phyloP scores from a whole-genome alignment of 2,797 vertebrate species.

The Molossus molossus region DNA sequence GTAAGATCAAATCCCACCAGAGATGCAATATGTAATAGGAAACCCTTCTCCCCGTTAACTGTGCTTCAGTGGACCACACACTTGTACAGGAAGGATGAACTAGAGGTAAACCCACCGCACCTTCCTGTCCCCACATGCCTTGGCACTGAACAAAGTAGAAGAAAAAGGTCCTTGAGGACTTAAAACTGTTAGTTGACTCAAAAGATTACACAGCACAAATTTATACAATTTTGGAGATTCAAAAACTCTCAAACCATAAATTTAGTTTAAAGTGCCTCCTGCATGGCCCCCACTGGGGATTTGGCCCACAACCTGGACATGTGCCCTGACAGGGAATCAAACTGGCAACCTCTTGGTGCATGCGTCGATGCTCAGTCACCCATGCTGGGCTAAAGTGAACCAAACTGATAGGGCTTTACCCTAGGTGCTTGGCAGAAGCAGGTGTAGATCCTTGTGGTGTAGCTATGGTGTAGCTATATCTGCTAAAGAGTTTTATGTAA shows the following conservation, averaged over 20 bases:
- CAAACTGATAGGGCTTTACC: not conserved
- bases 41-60: not conserved
- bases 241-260: not conserved
- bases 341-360: no score
- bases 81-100: not conserved
- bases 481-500: not conserved
- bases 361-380: no score
- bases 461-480: not conserved
- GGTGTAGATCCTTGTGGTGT: not conserved
- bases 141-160: not conserved
- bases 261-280: not conserved
- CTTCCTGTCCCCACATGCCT: not conserved
- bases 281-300: no score
- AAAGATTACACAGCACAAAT: not conserved
- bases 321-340: no score
- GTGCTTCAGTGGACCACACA: not conserved
- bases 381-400: no score
- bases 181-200: not conserved
- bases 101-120: not conserved
- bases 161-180: not conserved
- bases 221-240: not conserved
- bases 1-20: not conserved
- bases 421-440: not conserved
- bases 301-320: no score
- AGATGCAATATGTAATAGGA: not conserved